phyloP scores from a whole-genome alignment of 1,140 invertebrate genomes.

The Drosophila burlai region DNA sequence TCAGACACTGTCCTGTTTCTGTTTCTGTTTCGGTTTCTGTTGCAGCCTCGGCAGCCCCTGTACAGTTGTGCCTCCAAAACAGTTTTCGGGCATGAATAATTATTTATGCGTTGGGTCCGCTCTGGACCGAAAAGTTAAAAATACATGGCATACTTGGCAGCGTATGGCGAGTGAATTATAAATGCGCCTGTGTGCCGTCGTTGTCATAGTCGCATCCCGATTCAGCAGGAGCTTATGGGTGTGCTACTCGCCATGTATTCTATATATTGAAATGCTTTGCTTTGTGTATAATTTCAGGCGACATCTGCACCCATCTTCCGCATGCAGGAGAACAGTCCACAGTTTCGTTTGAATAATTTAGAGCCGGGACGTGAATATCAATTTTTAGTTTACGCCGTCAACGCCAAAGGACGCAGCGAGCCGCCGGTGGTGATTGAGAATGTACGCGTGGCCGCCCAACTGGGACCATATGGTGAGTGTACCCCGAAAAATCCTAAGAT shows the following conservation, averaged over 20 bases:
- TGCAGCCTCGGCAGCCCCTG: not conserved
- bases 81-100: slow-evolving; percentile 77
- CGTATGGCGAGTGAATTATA: slow-evolving; percentile 69
- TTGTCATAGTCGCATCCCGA: slow-evolving; percentile 27
- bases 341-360: slow-evolving; percentile 89
- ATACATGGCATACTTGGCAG: slow-evolving; percentile 67
- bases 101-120: slow-evolving; percentile 70
- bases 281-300: slow-evolving; percentile 71
- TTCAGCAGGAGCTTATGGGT: not conserved
- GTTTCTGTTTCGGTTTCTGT: not conserved
- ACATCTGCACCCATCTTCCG: slow-evolving; percentile 87
- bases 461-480: slow-evolving; percentile 85
- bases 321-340: slow-evolving; percentile 87
- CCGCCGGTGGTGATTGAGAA: slow-evolving; percentile 88
- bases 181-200: slow-evolving; percentile 21
- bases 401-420: slow-evolving; percentile 89
- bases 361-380: slow-evolving; percentile 89
- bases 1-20: slow-evolving; percentile 53
- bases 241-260: slow-evolving; percentile 7
- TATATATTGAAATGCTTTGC: slow-evolving; percentile 25
- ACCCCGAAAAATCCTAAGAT: slow-evolving; percentile 5
- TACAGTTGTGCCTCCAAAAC: slow-evolving; percentile 32
- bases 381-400: slow-evolving; percentile 89
- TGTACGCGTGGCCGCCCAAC: slow-evolving; percentile 86
- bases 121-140: slow-evolving; percentile 56